Percentiles rank a stretch among this genome's conserved stretches.
Conservation (phyloP, 2,113 vertebrate species). For the Lagopus leucura region DNA sequence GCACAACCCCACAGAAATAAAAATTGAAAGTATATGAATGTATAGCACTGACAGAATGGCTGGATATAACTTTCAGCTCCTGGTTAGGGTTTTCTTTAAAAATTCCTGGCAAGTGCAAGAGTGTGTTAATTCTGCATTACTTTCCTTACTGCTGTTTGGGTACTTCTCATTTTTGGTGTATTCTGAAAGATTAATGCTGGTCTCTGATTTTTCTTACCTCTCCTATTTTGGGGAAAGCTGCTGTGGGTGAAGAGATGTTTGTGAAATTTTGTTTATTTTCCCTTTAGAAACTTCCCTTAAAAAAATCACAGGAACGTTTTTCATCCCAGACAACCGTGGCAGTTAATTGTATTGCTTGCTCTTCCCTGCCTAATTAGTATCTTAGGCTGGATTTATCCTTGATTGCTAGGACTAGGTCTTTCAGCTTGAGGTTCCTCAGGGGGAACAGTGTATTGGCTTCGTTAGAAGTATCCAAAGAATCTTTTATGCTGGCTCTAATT, state of each 20-base stretch:
- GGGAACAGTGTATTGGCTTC: neutral
- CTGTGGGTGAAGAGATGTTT: neutral
- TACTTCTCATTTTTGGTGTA: neutral
- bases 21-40: no score
- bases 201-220: neutral
- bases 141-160: neutral
- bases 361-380: neutral
- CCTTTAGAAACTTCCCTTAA: neutral
- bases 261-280: neutral
- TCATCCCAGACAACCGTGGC: neutral
- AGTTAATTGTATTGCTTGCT: neutral
- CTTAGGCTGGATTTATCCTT: neutral
- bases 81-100: neutral
- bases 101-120: neutral
- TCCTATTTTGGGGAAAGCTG: neutral
- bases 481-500: neutral
- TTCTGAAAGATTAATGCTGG: neutral
- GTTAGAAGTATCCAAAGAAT: neutral
- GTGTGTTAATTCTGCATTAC: neutral
- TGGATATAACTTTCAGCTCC: neutral
- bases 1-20: neutral
- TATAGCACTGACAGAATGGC: neutral
- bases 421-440: neutral
- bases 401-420: neutral
- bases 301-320: neutral